Percentiles rank a stretch among this genome's conserved stretches.
phyloP scores from a whole-genome alignment of 64 coral and sea anemone genomes.

The Stichodactyla mertensii region DNA sequence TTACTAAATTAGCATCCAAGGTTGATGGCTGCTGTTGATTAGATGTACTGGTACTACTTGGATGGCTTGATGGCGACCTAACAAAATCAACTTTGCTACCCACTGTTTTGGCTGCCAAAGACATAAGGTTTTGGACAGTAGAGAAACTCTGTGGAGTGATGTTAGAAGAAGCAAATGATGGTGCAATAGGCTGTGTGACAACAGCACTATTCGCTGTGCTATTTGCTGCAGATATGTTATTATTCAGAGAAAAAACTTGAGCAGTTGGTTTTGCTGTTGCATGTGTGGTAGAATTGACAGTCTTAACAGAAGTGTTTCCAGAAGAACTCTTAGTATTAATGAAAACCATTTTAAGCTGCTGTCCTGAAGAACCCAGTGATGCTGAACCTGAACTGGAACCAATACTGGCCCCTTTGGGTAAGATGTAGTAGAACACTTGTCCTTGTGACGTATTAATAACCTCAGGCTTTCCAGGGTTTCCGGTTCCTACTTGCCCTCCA shows the following conservation, averaged over 20 bases:
- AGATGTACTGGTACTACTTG: not conserved
- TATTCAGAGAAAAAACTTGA: not conserved
- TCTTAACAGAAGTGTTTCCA: not conserved
- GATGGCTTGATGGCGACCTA: not conserved
- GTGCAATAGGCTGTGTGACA: not conserved
- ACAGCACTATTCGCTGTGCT: not conserved
- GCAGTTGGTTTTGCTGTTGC: not conserved
- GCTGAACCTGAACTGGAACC: not conserved
- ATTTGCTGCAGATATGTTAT: not conserved
- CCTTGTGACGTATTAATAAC: slow-evolving; percentile 5
- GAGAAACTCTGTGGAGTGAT: not conserved
- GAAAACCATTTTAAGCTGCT: slow-evolving; percentile 51
- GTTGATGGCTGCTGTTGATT: not conserved
- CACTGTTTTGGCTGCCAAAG: too few relatives aligned
- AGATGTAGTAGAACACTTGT: slow-evolving; percentile 3
- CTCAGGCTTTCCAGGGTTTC: not conserved
- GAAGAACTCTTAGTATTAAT: slow-evolving; percentile 31
- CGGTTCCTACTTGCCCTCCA: not conserved
- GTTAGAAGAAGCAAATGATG: not conserved
- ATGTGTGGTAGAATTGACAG: slow-evolving; percentile 7
- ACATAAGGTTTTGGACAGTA: not conserved
- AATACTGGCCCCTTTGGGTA: not conserved
- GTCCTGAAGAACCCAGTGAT: slow-evolving; percentile 5
- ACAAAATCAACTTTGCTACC: too few relatives aligned
- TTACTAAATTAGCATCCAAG: not conserved